Evolutionary conservation across 2,888 invertebrate species (phyloP), one percentile per base, ranked within the genome.

Genomic region (Chorisops tibialis): DNA sequence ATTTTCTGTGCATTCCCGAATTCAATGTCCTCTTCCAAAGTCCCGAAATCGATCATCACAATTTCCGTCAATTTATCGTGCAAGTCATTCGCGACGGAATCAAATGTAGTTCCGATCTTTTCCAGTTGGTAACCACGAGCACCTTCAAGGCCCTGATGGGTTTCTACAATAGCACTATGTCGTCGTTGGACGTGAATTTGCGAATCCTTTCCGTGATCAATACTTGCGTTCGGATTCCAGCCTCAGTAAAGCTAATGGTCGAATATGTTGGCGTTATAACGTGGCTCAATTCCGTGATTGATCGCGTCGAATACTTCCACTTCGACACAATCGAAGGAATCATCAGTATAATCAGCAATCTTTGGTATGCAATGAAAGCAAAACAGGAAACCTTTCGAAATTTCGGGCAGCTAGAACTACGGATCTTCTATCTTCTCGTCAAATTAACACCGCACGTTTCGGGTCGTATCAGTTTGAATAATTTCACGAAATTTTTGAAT

Each of bases 1-100:
- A 93, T 72, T 79, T 94, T 14, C 82, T 84, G 12, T 83, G 86
- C 3, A 87, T 96, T n/a, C 96, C 96, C 0, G 95, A 96, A 73
- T 87, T 95, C 71, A 85, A 92, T 64, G 87, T 88, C 56, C 83
- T 95, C 38, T 88, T 95, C 72, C 88, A 91, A 72, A 92, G 90
- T 65, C 83, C 87, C 9, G 88, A 90, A 61, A 81, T 90, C 0
- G 84, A 88, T 68, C 81, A 84, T 59, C 81, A 82, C 18, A 82
- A 83, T 0, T 87, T 91, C 69, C 81, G 91, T 47, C 78, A 81
- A 22, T 96, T 95, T 86, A 87, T 94, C 37, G 78, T 96, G 9
- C 83, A 87, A 68, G 78, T 93, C 7, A 81, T 96, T 35, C 79
- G 81, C 14, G 87, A 92, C 69, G 93, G 95, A 1, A 81, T 92